Evolutionary conservation across 2,113 vertebrate genomes (phyloP).

Genomic region (Ariopsis seemanni): DNA sequence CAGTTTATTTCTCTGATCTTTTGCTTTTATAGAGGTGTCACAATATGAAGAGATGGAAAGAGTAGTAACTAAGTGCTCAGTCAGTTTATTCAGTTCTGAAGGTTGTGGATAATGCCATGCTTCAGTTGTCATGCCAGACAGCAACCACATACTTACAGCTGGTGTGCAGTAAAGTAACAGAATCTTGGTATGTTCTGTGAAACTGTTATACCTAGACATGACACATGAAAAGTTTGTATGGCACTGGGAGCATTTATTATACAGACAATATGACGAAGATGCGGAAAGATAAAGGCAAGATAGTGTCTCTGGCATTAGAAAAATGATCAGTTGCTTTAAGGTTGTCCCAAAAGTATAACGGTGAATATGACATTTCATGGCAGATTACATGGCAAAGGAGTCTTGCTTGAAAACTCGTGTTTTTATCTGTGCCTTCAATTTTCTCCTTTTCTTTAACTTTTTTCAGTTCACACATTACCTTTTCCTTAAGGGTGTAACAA

Average conservation of each 20-base stretch:
- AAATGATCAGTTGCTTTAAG: conserved; percentile 53
- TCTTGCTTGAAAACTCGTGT: not conserved
- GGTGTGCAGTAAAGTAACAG: not conserved
- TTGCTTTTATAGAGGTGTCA: not conserved
- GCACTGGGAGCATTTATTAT: not conserved
- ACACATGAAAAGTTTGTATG: not conserved
- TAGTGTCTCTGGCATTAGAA: conserved; percentile 15
- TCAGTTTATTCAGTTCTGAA: not conserved
- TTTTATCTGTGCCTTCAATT: not conserved
- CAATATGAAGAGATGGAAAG: not conserved
- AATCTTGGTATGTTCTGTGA: not conserved
- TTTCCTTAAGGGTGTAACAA: not conserved
- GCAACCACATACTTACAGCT: not conserved
- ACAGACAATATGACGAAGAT: not conserved
- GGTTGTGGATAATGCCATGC: not conserved
- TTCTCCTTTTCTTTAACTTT: not conserved
- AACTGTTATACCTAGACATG: not conserved
- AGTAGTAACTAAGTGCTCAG: not conserved
- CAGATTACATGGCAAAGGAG: conserved; percentile 61
- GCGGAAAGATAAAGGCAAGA: conserved; percentile 6
- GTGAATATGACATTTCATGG: conserved; percentile 61
- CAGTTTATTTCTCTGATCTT: not conserved
- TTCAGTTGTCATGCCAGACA: not conserved
- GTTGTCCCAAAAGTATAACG: conserved; percentile 61
- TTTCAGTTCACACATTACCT: not conserved